Evolutionary conservation across 1,140 invertebrate species (phyloP).

Genomic region (Sitophilus oryzae): DNA sequence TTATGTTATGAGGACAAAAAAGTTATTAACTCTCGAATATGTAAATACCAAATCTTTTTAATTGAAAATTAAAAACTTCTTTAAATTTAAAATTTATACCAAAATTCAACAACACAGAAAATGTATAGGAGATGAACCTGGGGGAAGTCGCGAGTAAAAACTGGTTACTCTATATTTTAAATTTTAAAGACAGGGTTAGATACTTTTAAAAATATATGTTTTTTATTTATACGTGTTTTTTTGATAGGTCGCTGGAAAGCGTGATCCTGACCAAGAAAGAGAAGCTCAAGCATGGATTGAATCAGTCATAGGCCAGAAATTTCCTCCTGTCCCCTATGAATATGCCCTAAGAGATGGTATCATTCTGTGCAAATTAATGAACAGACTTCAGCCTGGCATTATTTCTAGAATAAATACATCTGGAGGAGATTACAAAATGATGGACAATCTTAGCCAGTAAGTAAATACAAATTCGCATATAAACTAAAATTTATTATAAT

Average conservation of each 20-base stretch:
- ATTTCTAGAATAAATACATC: slow-evolving; percentile 81
- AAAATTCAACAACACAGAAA: too few species aligned
- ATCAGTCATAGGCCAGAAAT: slow-evolving; percentile 70
- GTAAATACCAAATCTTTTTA: too few species aligned
- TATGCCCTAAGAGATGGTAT: slow-evolving; percentile 78
- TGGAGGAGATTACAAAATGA: slow-evolving; percentile 88
- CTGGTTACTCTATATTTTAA: neutral
- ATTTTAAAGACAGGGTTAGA: neutral
- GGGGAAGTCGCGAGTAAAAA: too few species aligned
- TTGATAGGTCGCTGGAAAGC: slow-evolving; percentile 70
- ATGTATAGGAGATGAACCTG: too few species aligned
- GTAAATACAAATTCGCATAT: too few species aligned
- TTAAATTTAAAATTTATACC: too few species aligned
- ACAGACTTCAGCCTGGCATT: slow-evolving; percentile 74
- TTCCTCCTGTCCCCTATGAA: slow-evolving; percentile 67
- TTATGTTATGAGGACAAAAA: too few species aligned
- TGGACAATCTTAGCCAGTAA: slow-evolving; percentile 89
- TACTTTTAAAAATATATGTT: neutral
- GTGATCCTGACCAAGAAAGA: slow-evolving; percentile 74
- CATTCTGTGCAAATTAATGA: slow-evolving; percentile 78
- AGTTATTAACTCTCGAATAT: too few species aligned
- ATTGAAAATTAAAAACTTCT: too few species aligned
- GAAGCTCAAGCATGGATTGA: slow-evolving; percentile 89
- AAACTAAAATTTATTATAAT: too few species aligned
- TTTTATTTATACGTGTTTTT: neutral